Evolutionary conservation across 1,140 invertebrate species (phyloP).

Genomic region (Aethina tumida): DNA sequence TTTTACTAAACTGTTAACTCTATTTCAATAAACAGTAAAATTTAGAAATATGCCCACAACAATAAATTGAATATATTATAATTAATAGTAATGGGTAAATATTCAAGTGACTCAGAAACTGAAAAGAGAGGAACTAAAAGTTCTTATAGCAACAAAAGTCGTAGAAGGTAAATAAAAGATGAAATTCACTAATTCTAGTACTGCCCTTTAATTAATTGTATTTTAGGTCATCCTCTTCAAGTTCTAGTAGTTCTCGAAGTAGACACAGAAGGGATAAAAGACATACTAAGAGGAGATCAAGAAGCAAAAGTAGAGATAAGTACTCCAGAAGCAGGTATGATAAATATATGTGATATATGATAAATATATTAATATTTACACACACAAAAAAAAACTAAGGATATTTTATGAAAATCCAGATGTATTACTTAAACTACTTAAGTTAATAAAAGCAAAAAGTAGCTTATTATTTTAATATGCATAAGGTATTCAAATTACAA

Average conservation of each 20-base stretch:
- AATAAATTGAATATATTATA: too few species aligned
- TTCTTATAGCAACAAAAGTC: constrained; percentile 24
- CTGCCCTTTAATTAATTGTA: constrained; percentile 5
- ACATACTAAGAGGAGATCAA: constrained; percentile 15
- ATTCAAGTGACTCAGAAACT: constrained; percentile 31
- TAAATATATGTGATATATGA: constrained; percentile 1
- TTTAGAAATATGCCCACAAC: too few species aligned
- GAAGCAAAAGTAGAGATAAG: constrained; percentile 19
- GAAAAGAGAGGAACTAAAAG: constrained; percentile 26
- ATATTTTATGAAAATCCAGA: not conserved
- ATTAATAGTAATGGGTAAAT: constrained; percentile 31
- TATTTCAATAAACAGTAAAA: too few species aligned
- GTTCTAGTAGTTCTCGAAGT: constrained; percentile 23
- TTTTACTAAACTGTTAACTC: too few species aligned
- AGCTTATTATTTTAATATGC: too few species aligned
- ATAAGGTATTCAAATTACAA: too few species aligned
- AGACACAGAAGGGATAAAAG: constrained; percentile 16
- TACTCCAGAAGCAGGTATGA: constrained; percentile 16
- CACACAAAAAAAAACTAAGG: not conserved
- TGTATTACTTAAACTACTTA: too few species aligned
- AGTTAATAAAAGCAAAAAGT: too few species aligned
- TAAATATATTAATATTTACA: not conserved
- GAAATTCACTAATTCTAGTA: constrained; percentile 11
- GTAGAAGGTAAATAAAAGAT: constrained; percentile 23
- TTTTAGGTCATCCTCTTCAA: constrained; percentile 25